Conservation (phyloP, 2,797 vertebrate genomes). For the Hoplostethus mediterraneus region DNA sequence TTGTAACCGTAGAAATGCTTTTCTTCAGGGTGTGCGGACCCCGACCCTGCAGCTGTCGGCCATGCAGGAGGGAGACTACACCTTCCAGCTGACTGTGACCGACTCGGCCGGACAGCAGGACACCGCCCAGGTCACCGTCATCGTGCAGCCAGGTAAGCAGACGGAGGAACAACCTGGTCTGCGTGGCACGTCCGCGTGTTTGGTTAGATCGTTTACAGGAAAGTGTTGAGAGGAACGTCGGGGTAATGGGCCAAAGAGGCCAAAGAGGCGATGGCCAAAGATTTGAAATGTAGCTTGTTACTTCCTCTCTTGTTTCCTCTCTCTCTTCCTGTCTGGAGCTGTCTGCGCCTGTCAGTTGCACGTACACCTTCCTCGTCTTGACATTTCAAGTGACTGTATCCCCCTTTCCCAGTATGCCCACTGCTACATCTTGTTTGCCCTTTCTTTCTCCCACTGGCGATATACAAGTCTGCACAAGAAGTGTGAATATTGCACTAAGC, state of each 20-base stretch:
- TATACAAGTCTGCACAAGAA: slow-evolving; percentile 2
- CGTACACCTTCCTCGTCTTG: neutral
- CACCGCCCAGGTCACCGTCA: slow-evolving; percentile 94
- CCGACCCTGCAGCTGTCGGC: slow-evolving; percentile 94
- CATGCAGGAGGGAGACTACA: slow-evolving; percentile 98
- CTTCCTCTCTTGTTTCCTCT: neutral
- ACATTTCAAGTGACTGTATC: neutral
- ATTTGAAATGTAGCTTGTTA: neutral
- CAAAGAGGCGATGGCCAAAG: neutral
- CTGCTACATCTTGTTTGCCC: slow-evolving; percentile 7
- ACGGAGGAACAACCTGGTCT: neutral
- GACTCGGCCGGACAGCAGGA: slow-evolving; percentile 95
- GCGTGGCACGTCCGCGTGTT: neutral
- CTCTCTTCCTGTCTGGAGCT: neutral
- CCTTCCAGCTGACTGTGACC: slow-evolving; percentile 95
- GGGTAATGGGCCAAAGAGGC: neutral
- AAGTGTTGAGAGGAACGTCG: neutral
- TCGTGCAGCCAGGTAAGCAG: slow-evolving; percentile 94
- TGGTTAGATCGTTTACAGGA: neutral
- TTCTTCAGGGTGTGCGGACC: slow-evolving; percentile 91
- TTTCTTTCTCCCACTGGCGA: neutral
- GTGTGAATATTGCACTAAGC: neutral
- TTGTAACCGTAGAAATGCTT: neutral
- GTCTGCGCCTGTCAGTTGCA: neutral
- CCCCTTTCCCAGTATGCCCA: neutral